Evolutionary conservation across 2,113 vertebrate species (phyloP), one percentile per base, ranked within the genome.

Genomic region (Gadus chalcogrammus): DNA sequence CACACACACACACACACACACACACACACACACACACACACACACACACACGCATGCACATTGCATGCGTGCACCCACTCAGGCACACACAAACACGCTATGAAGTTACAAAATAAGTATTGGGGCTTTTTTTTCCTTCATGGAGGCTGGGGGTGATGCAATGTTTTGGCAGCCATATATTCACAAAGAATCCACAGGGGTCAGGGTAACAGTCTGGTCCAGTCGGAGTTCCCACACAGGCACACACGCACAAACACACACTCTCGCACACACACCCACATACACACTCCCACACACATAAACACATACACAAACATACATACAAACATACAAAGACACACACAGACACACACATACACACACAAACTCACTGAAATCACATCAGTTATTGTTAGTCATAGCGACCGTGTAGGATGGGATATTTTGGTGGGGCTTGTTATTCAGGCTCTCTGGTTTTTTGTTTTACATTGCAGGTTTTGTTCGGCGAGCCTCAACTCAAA

Each of bases 1-100:
- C 71, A 61, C 72, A 48, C 28, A 3, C 35, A 18, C 16, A 48
- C 31, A 64, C n/a, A n/a, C n/a, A n/a, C n/a, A n/a, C n/a, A n/a
- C n/a, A n/a, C 35, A 48, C 31, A 3, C 35, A 18, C 17, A 48
- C 35, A 64, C 38, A 65, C 56, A 35, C 7, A 22, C 56, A 64
- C 55, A n/a, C 55, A 67, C 64, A 69, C 72, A 72, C 71, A 61
- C 72, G 62, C 42, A 77, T 68, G 55, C 72, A 71, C 75, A 16
- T 24, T 24, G 22, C 2, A 2, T 24, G 22, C 2, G 22, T 24
- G 22, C 22, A 24, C 48, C 7, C 61, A 63, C 12, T 20, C 59
- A 61, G n/a, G 4, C 59, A 58, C 55, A 58, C 55, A 58, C 15
- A 17, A 17, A 61, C 60, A 61, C 60, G 20, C 60, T 58, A 16